Conservation (phyloP, 2,113 vertebrate species). For the Porphyrio hochstetteri region DNA sequence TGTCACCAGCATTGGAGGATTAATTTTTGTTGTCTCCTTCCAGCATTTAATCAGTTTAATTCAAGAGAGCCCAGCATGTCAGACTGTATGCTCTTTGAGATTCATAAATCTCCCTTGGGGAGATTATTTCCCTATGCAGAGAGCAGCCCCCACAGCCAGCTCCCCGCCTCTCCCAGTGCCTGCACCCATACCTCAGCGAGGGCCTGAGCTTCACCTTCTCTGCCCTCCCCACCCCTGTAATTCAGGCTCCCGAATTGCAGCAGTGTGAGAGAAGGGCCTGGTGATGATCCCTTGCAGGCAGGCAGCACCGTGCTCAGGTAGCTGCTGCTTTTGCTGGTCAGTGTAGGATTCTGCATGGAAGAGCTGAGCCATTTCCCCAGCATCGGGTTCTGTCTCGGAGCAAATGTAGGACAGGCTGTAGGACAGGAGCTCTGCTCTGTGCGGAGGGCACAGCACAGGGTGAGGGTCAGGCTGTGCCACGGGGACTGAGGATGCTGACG, state of each 20-base stretch:
- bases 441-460: neutral
- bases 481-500: neutral
- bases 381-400: neutral
- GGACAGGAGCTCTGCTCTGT: fast-evolving
- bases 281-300: neutral
- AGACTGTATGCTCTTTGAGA: neutral
- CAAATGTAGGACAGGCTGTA: neutral
- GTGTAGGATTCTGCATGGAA: fast-evolving
- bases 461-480: neutral
- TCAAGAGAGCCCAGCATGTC: neutral
- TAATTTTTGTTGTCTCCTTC: neutral
- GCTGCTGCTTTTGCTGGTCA: neutral
- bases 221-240: neutral
- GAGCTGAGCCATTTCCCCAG: neutral
- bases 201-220: neutral
- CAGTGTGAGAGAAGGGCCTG: fast-evolving
- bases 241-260: neutral
- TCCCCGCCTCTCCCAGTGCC: neutral
- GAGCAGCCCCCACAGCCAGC: neutral
- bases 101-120: constrained; percentile 14
- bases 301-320: fast-evolving
- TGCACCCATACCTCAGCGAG: neutral
- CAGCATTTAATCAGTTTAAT: constrained; percentile 43
- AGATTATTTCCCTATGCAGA: neutral
- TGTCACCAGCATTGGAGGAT: constrained; percentile 23